Conservation (phyloP, 2,113 vertebrate genomes). For the Calyptomena viridis region DNA sequence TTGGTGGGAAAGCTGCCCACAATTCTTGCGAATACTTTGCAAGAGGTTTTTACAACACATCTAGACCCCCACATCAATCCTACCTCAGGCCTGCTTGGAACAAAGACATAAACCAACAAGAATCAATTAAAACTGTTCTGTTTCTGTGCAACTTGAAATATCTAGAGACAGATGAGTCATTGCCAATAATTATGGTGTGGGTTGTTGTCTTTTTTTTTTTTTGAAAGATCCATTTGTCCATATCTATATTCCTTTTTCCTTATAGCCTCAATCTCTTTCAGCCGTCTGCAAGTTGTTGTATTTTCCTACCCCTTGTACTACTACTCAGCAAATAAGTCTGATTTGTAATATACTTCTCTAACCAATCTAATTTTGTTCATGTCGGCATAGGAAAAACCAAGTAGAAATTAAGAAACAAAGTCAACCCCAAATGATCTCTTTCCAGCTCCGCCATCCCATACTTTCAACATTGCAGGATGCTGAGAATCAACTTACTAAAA, state of each 20-base stretch:
- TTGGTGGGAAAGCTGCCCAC: neutral
- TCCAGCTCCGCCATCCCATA: neutral
- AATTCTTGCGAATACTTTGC: neutral
- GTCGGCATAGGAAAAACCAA: neutral
- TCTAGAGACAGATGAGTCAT: neutral
- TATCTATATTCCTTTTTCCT: neutral
- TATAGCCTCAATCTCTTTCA: neutral
- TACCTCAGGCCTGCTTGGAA: neutral
- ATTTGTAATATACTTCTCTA: neutral
- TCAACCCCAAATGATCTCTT: neutral
- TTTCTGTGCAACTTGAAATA: neutral
- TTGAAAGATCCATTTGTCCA: neutral
- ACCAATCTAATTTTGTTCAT: neutral
- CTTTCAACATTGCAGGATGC: neutral
- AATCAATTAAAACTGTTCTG: neutral
- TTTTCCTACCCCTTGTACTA: neutral
- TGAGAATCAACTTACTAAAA: constrained; percentile 8
- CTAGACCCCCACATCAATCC: neutral
- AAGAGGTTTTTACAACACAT: neutral
- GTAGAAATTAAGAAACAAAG: neutral
- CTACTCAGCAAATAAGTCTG: neutral
- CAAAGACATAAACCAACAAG: neutral
- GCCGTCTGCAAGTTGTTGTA: neutral
- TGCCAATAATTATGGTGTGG: neutral
- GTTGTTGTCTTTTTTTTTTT: neutral